Percentiles rank a stretch among this genome's conserved stretches.
These are phyloP conservation scores for Dendropsophus ebraccatus DNA, from an alignment of 2,113 vertebrate species.

Conservation along the genomic window DNA sequence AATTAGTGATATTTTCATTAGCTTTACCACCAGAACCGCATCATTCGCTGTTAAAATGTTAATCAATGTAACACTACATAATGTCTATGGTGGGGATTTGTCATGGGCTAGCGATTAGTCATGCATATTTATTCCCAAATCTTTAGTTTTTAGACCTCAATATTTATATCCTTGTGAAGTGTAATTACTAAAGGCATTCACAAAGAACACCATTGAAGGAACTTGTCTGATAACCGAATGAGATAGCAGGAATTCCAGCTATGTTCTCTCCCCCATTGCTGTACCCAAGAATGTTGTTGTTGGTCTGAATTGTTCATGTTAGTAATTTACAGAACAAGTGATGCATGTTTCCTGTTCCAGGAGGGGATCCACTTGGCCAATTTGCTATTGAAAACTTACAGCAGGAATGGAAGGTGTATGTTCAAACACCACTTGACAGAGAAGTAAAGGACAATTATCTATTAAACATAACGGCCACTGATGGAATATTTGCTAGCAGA, in stretches of 20 bases:
- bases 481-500: slow-evolving; percentile 90
- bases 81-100: background rate
- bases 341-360: slow-evolving; percentile 70
- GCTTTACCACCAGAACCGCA: background rate
- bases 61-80: slow-evolving; percentile 31
- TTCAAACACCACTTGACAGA: slow-evolving; percentile 90
- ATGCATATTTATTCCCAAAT: slow-evolving; percentile 35
- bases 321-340: background rate
- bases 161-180: slow-evolving; percentile 19
- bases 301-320: background rate
- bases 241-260: background rate
- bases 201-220: background rate
- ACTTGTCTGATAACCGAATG: background rate
- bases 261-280: background rate
- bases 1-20: slow-evolving; percentile 30
- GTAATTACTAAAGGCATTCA: background rate
- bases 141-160: slow-evolving; percentile 15
- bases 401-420: slow-evolving; percentile 96
- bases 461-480: slow-evolving; percentile 93
- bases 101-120: slow-evolving; percentile 18
- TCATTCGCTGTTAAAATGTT: slow-evolving; percentile 13
- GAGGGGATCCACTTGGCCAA: slow-evolving; percentile 91
- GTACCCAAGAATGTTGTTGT: slow-evolving; percentile 12
- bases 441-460: slow-evolving; percentile 93
- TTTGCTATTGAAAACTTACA: slow-evolving; percentile 92